Percentiles rank a stretch among this genome's conserved stretches.
Conservation (phyloP, 2,797 vertebrate species). For the Tarsius wallacei region DNA sequence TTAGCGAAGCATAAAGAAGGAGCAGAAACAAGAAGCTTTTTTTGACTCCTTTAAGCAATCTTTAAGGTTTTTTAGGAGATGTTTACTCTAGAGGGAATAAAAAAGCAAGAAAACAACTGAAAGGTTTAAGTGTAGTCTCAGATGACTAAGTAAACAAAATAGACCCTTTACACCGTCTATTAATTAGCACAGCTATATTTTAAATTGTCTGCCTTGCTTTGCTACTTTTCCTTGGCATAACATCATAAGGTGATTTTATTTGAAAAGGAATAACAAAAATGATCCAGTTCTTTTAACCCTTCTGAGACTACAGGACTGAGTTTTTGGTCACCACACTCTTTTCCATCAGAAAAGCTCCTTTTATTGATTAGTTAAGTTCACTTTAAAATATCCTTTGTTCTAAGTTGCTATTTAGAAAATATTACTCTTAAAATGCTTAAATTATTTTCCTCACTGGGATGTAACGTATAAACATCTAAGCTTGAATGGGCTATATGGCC, state of each 20-base stretch:
- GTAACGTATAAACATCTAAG: constrained; percentile 42
- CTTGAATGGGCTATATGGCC: neutral
- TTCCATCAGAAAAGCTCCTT: neutral
- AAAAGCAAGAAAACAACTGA: no score
- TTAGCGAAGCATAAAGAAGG: neutral
- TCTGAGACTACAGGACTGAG: neutral
- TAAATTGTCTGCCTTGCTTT: neutral
- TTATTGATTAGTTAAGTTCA: constrained; percentile 17
- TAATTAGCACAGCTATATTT: constrained; percentile 33
- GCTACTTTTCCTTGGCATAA: constrained; percentile 41
- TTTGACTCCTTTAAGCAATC: no score
- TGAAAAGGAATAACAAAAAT: constrained; percentile 49
- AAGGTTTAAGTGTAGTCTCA: no score
- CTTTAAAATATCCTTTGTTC: constrained; percentile 25
- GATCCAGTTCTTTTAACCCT: neutral
- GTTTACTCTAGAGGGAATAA: no score
- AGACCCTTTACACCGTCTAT: neutral
- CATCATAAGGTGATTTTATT: neutral
- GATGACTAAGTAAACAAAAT: neutral
- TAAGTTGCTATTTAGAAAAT: constrained; percentile 49
- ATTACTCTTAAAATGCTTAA: neutral
- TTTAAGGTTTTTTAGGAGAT: no score
- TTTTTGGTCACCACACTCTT: neutral
- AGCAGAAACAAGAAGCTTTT: neutral
- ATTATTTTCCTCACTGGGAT: constrained; percentile 28